Percentiles rank a stretch among this genome's conserved stretches.
phyloP scores from a whole-genome alignment of 2,888 invertebrate species.

The Anoncus sp. region DNA sequence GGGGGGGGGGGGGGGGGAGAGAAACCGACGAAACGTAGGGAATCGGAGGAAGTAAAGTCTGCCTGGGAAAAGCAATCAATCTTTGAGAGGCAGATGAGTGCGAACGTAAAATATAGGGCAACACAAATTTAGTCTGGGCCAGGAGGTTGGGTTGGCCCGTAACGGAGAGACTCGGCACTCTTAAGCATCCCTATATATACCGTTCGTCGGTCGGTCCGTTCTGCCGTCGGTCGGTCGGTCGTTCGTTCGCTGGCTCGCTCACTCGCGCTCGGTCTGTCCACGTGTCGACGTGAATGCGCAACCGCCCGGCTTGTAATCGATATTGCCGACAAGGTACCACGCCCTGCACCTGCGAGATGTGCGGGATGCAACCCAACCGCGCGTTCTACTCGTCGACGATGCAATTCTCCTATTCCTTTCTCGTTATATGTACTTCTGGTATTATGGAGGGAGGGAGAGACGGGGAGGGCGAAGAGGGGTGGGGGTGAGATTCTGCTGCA shows the following conservation, averaged over 20 bases:
- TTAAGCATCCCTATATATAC: background rate
- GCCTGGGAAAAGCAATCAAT: conserved; percentile 80
- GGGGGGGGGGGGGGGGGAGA: conserved; percentile 34
- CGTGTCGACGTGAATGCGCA: conserved; percentile 82
- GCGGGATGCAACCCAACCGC: conserved; percentile 76
- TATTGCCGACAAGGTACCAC: conserved; percentile 83
- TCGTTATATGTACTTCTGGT: conserved; percentile 19
- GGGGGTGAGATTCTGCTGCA: background rate
- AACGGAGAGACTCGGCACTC: background rate
- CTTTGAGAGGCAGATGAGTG: conserved; percentile 82
- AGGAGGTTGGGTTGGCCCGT: conserved; percentile 56
- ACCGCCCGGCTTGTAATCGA: conserved; percentile 82
- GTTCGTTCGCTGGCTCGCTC: conserved; percentile 39
- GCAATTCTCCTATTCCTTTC: conserved; percentile 32
- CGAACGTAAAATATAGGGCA: conserved; percentile 82
- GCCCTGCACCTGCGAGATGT: conserved; percentile 82
- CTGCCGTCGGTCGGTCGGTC: conserved; percentile 30
- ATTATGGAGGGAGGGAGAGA: background rate
- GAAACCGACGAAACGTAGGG: conserved; percentile 2
- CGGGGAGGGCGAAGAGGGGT: background rate
- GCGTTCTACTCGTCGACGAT: conserved; percentile 30
- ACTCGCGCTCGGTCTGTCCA: conserved; percentile 80
- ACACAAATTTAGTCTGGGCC: conserved; percentile 82
- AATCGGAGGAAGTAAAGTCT: conserved; percentile 25
- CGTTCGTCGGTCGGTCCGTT: conserved; percentile 21